These are phyloP conservation scores for Pantherophis vulpinus DNA, from an alignment of 2,797 vertebrate genomes.

Conservation along the genomic window DNA sequence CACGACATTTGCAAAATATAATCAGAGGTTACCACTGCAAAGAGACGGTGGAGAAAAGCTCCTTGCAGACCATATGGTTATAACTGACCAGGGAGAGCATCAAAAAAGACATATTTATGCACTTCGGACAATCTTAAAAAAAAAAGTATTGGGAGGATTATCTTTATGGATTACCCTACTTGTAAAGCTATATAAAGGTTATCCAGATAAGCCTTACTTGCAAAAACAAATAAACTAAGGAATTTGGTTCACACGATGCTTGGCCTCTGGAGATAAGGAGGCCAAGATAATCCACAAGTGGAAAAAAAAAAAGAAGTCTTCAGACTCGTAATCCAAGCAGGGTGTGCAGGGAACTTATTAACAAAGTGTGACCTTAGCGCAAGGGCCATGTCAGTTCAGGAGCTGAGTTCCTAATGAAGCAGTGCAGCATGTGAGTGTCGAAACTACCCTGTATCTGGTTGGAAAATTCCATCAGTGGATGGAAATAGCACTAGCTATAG, in stretches of 20 bases:
- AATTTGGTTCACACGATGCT: neutral
- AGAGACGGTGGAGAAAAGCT: conserved; percentile 14
- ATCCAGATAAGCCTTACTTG: conserved; percentile 52
- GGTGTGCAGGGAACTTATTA: neutral
- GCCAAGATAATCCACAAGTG: neutral
- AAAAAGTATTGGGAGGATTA: conserved; percentile 38
- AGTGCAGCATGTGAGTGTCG: neutral
- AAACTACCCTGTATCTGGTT: neutral
- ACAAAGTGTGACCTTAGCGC: neutral
- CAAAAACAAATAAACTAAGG: neutral
- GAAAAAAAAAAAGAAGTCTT: neutral
- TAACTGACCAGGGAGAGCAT: conserved; percentile 19
- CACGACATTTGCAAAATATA: conserved; percentile 55
- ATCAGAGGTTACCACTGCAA: conserved; percentile 21
- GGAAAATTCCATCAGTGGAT: neutral
- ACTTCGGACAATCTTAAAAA: conserved; percentile 10
- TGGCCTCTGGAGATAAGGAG: neutral
- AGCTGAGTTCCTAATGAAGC: neutral
- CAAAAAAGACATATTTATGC: conserved; percentile 51
- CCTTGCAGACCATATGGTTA: conserved; percentile 35
- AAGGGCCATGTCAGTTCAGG: neutral
- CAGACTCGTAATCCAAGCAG: neutral
- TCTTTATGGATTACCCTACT: conserved; percentile 42
- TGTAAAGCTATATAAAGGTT: conserved; percentile 46
- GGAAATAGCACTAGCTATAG: neutral